These are phyloP conservation scores for Drosophila prostipennis DNA, from an alignment of 2,888 invertebrate species.

Conservation along the genomic window DNA sequence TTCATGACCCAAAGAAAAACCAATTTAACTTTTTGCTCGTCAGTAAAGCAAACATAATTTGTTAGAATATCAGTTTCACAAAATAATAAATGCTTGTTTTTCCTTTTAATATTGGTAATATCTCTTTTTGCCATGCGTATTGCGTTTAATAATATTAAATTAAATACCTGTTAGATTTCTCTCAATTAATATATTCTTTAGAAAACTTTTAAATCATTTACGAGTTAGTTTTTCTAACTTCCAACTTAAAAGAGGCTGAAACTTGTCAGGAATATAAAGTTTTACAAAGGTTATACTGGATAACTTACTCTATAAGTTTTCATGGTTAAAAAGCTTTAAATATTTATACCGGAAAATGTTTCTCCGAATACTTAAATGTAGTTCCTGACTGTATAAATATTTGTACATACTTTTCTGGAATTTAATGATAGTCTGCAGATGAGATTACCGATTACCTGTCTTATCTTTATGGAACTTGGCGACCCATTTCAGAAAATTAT, in stretches of 20 bases:
- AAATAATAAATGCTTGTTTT: constrained; percentile 1
- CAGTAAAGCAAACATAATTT: constrained; percentile 42
- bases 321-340: neutral
- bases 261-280: neutral
- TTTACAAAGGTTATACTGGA: neutral
- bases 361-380: neutral
- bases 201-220: neutral
- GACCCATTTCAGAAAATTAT: constrained; percentile 62
- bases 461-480: neutral
- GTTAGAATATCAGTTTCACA: constrained; percentile 7
- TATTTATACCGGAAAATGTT: neutral
- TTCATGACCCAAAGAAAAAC: constrained; percentile 44
- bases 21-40: constrained; percentile 65
- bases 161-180: neutral
- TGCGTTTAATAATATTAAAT: neutral
- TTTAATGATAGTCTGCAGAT: too few relatives aligned
- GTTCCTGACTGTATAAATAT: neutral
- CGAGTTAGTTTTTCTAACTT: neutral
- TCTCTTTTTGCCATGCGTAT: neutral
- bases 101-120: neutral
- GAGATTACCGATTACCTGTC: too few relatives aligned
- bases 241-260: neutral
- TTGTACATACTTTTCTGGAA: neutral
- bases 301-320: neutral
- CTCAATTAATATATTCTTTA: neutral